Conservation (phyloP, 2,888 invertebrate species). For the Microctonus hyperodae region DNA sequence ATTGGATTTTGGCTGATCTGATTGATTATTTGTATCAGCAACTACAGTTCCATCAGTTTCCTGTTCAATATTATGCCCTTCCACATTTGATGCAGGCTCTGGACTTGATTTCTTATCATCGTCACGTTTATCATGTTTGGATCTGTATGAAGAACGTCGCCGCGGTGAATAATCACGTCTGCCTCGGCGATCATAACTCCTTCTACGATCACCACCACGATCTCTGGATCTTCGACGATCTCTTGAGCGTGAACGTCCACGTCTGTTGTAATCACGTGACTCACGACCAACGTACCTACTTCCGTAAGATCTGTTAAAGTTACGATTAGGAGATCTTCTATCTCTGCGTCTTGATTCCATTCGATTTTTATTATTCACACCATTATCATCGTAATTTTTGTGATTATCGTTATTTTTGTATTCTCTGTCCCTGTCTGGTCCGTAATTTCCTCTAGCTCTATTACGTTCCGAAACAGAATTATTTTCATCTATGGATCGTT, state of each 20-base stretch:
- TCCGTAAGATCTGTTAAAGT: slow-evolving; percentile 43
- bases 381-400: slow-evolving; percentile 38
- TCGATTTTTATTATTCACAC: slow-evolving; percentile 37
- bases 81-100: slow-evolving; percentile 40
- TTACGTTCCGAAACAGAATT: slow-evolving; percentile 38
- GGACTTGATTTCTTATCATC: slow-evolving; percentile 43
- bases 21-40: slow-evolving; percentile 32
- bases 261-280: slow-evolving; percentile 48
- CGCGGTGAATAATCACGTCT: slow-evolving; percentile 50
- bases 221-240: slow-evolving; percentile 54
- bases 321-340: slow-evolving; percentile 40
- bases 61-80: slow-evolving; percentile 38
- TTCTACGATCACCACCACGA: slow-evolving; percentile 49
- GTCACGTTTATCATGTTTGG: slow-evolving; percentile 46
- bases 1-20: slow-evolving; percentile 51
- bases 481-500: slow-evolving; percentile 37
- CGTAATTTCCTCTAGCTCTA: slow-evolving; percentile 45
- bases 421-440: slow-evolving; percentile 24
- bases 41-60: slow-evolving; percentile 34
- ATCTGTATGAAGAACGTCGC: slow-evolving; percentile 48
- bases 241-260: slow-evolving; percentile 52
- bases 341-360: slow-evolving; percentile 42
- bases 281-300: slow-evolving; percentile 48
- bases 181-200: slow-evolving; percentile 50
- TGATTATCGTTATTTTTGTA: not conserved